Base-by-base conservation (phyloP, 2,888 invertebrate species). In the Hoplodrina ambigua region DNA sequence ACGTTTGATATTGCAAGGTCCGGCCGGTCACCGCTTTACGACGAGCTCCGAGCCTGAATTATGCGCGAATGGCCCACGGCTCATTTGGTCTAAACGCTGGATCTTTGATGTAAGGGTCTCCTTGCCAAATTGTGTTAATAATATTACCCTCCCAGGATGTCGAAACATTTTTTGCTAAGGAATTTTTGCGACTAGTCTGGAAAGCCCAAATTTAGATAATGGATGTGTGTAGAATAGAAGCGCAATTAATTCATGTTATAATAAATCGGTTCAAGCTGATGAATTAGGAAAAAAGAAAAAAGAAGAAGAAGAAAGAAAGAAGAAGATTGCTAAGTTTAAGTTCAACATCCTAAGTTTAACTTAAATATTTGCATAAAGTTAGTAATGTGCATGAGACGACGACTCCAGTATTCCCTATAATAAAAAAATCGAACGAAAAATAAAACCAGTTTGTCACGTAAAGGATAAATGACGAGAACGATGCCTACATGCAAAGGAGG, bases 11-110 rank as follows among this genome's bases (percentile, higher is more conserved):
- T 81, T 78, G 81, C 64, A 56, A 78, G 84, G 85, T 79, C 88
- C 89, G 85, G 83, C 72, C 85, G 75, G 82, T 72, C 82, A 74
- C 70, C 75, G 69, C 33, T 66, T 72, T 64, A 72, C 62, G 53
- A 71, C 59, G 15, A 62, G 52, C 66, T 56, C 49, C 46, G 84
- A 86, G 87, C 91, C 89, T 87, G 91, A 94, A 94, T 95, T 94
- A 94, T 90, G 92, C 94, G 94, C 89, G 84, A 94, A 94, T 92
- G 87, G 88, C 91, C 91, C 88, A 92, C 92, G 94, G 91, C 91
- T 94, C 94, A 93, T 94, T 95, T 93, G 89, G 89, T 89, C 86
- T 92, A 91, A 93, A 91, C 90, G 91, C 85, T 89, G 90, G 92
- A 90, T 91, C 92, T 89, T 91, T 92, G 92, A 92, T 92, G 91